A percentile compares a stretch with the other conserved stretches of the same genome.
These are phyloP conservation scores for Mimumesa dahlbomi DNA, from an alignment of 2,888 invertebrate species.

Conservation along the genomic window DNA sequence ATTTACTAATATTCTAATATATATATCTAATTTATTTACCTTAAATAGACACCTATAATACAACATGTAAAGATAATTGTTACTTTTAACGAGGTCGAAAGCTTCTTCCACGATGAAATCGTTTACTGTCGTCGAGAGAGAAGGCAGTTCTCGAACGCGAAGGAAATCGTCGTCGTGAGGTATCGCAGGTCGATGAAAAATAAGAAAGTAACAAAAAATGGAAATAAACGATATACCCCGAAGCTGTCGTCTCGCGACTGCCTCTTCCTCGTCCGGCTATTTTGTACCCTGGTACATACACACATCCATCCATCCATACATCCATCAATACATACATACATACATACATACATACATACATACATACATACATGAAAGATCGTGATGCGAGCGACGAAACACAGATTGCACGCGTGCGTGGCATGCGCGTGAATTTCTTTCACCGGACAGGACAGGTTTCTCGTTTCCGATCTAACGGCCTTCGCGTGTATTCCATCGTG, in stretches of 20 bases:
- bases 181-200: background rate
- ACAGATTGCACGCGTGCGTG: background rate
- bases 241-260: background rate
- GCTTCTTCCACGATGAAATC: conserved; percentile 28
- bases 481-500: conserved; percentile 15
- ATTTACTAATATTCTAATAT: too few species aligned
- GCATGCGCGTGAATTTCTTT: conserved; percentile 1
- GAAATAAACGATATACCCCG: background rate
- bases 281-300: background rate
- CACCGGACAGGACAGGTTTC: conserved; percentile 39
- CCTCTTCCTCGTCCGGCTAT: background rate
- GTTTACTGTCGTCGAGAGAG: background rate
- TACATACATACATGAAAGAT: background rate
- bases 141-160: background rate
- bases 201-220: background rate
- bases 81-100: conserved; percentile 33
- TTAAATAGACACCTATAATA: too few species aligned
- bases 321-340: background rate
- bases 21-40: too few species aligned
- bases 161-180: background rate
- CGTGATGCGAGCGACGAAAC: background rate
- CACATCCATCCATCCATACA: background rate
- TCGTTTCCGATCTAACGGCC: conserved; percentile 50
- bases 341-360: background rate
- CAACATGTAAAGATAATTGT: too few species aligned